Evolutionary conservation across 2,888 invertebrate species (phyloP), one percentile per base, ranked within the genome.

Genomic region (Ceratothoa steindachneri): DNA sequence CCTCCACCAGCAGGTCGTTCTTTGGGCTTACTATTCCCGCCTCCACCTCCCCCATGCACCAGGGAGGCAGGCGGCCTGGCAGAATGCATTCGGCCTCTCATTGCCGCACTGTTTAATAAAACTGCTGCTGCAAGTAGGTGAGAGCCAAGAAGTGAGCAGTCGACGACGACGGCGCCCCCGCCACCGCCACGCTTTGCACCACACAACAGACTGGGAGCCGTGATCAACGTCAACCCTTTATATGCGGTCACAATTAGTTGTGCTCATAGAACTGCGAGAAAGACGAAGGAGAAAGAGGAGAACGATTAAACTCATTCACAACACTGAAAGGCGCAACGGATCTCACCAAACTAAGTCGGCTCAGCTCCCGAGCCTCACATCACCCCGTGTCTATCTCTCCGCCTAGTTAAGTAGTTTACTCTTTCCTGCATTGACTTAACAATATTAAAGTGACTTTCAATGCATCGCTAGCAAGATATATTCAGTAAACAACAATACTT

Each of bases 41-140:
- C 77, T 24, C 69, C 75, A 19, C 74, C 77, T 24, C 73, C 73
- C 31, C 77, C 77, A 71, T 78, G 78, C 69, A 75, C 78, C 24
- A 75, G 71, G 52, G 73, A 52, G 66, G 75, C 73, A 51, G 73
- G 71, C 64, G 69, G 73, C 28, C 78, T 73, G 19, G 75, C 75
- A 19, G 78, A 75, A 66, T 78, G 78, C 73, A 75, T 78, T 73
- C 78, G 78, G 70, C 78, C 75, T 68, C 73, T 78, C 78, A 78
- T 77, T 52, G 76, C 24, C 68, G 30, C 55, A 55, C 28, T 66
- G 9, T 29, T 30, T 29, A 19, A 66, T 66, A 30, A 27, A 66
- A 27, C 66, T 15, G 30, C 30, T 66, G 28, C 29, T 66, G 66
- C 67, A 67, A 67, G 67, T 30, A 67, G 67, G 31, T 30, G 29